A percentile compares a stretch with the other conserved stretches of the same genome.
phyloP scores from a whole-genome alignment of 2,113 vertebrate species.

The Ondatra zibethicus region DNA sequence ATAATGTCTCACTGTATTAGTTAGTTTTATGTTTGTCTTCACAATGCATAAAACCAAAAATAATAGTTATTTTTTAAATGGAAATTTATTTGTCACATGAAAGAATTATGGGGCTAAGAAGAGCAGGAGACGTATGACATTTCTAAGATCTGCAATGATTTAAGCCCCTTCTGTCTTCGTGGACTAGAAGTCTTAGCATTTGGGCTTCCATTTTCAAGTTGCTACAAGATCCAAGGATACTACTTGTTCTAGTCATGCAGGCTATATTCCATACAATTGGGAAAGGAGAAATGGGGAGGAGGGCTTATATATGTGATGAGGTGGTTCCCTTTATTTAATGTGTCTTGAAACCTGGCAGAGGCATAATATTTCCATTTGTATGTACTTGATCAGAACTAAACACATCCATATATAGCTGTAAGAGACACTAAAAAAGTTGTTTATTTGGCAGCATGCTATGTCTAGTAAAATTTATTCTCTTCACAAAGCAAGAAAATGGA shows the following conservation, averaged over 20 bases:
- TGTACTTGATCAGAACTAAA: not conserved
- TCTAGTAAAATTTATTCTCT: not conserved
- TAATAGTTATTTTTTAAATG: not conserved
- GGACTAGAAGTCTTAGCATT: not conserved
- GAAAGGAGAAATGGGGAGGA: not conserved
- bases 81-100: not conserved
- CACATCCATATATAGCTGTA: not conserved
- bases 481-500: conserved; percentile 18
- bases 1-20: not conserved
- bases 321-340: not conserved
- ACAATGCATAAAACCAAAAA: conserved; percentile 9
- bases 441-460: not conserved
- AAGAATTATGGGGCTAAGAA: not conserved
- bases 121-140: not conserved
- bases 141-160: not conserved
- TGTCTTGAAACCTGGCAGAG: conserved; percentile 6
- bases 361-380: not conserved
- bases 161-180: not conserved
- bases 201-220: not conserved
- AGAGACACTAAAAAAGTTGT: not conserved
- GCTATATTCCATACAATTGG: not conserved
- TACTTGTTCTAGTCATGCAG: not conserved
- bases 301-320: not conserved
- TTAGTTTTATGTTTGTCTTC: not conserved
- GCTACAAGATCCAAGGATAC: not conserved